Conservation (phyloP, 2,888 invertebrate species). For the Urechis unicinctus region DNA sequence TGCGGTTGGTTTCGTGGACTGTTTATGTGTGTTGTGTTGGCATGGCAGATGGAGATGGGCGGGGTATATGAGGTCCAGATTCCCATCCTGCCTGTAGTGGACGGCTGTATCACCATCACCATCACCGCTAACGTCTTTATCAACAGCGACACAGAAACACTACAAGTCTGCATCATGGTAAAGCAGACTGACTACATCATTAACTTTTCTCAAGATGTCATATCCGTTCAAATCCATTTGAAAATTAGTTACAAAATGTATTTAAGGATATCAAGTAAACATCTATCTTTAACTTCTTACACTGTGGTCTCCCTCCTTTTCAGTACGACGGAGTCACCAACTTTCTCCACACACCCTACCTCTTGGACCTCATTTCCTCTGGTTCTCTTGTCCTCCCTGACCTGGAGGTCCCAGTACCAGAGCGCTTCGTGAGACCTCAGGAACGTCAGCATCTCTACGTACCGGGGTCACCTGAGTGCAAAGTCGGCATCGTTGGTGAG, state of each 20-base stretch:
- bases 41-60: slow-evolving; percentile 50
- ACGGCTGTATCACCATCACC: slow-evolving; percentile 68
- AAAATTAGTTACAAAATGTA: too few relatives aligned
- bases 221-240: too few relatives aligned
- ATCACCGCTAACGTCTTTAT: slow-evolving; percentile 64
- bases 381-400: slow-evolving; percentile 79
- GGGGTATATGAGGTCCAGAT: slow-evolving; percentile 68
- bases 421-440: slow-evolving; percentile 84
- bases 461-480: slow-evolving; percentile 78
- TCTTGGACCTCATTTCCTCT: slow-evolving; percentile 80
- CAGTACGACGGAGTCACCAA: slow-evolving; percentile 78
- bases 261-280: too few relatives aligned
- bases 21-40: too few relatives aligned
- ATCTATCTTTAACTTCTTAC: too few relatives aligned
- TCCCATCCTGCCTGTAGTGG: slow-evolving; percentile 76
- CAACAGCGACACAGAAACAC: slow-evolving; percentile 14
- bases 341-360: slow-evolving; percentile 82
- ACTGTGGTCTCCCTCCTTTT: too few relatives aligned
- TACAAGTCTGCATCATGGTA: slow-evolving; percentile 14
- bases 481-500: slow-evolving; percentile 54
- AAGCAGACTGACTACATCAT: too few relatives aligned
- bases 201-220: too few relatives aligned
- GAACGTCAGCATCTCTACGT: slow-evolving; percentile 86
- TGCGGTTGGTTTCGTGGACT: too few relatives aligned
- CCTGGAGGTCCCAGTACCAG: slow-evolving; percentile 91